Base-by-base conservation (phyloP, 2,888 invertebrate species). In the Tenthredo livida region DNA sequence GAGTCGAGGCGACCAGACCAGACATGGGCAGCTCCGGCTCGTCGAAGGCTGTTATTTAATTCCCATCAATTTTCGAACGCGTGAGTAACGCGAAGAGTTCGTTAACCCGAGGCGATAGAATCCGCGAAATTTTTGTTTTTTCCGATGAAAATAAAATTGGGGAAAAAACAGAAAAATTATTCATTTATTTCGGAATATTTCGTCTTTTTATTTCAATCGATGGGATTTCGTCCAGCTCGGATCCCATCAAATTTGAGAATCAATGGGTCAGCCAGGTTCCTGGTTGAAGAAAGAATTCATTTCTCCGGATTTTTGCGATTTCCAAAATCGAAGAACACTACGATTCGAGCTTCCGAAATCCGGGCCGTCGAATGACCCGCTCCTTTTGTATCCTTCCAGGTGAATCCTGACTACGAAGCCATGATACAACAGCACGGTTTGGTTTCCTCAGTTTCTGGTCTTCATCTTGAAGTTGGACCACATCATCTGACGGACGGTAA, bases 381-480 rank as follows among this genome's bases (percentile, higher is more conserved):
- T 54, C 15, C 2, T 50, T 50, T 29, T 25, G 29, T 33, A 21
- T 77, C 61, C 0, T 40, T 58, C 25, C 90, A 94, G 94, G 91
- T 94, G 85, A 89, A 88, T 58, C 89, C 93, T 15, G 92, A 93
- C 85, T 92, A 93, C 85, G 93, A 93, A 54, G 89, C 87, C 67
- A 84, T 89, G 80, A 89, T 91, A 84, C 91, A 92, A 86, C 90
- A 91, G 72, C 92, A 93, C 86, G 94, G 94, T 29, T 91, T 94
- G 85, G 88, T 92, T 85, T 92, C 92, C 73, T 93, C 93, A 21
- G 90, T 92, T 21, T 92, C 94, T 83, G 94, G 93, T 85, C 90
- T 94, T 82, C 91, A 93, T 65, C 89, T 94, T 54, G 92, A 93
- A 86, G 90, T 94, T 61, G 90, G 92, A 85, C 93, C 93, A 47